Base-by-base conservation (phyloP, 2,888 invertebrate genomes). In the Drosophila yooni region DNA sequence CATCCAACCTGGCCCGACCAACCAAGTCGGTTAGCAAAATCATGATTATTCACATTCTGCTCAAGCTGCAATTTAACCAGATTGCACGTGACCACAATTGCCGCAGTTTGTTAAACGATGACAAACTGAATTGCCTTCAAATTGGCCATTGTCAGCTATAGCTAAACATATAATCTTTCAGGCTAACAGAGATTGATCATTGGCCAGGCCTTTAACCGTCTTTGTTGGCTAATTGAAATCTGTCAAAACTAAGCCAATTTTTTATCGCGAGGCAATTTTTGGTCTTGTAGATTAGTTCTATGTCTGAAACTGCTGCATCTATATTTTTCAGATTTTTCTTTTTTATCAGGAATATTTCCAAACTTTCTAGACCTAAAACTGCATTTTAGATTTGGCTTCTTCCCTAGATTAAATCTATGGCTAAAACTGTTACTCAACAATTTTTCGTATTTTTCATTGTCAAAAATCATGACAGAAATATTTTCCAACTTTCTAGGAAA, bases 1-100 rank as follows among this genome's bases (percentile, higher is more conserved):
- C 86, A 87, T 85, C 89, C 86, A 89, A 87, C 86, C 78, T 87
- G 54, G 54, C 89, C 78, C 89, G 54, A 36, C 89, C 86, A 79
- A 79, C 89, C 86, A 79, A 78, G 72, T 85, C 72, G 79, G 79
- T 74, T 79, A 76, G 81, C 67, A 75, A 85, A 77, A 88, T 78
- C 83, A 78, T 81, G 83, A 76, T 64, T 88, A 48, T 74, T 75
- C 82, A 70, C 78, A 74, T 70, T 74, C 70, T 52, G 31, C 70
- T 61, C 69, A 25, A 51, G 48, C 54, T 11, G 73, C 52, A 29
- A 76, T 63, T 67, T 58, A 36, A 48, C 25, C 56, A 59, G 46
- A 36, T 54, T 76, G 76, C 75, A 76, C 76, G 75, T 76, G 75
- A 76, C 76, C 66, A 36, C 18, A 36, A 46, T 38, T 51, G 59